Evolutionary conservation across 2,888 invertebrate species (phyloP).

Genomic region (Nebria salina): DNA sequence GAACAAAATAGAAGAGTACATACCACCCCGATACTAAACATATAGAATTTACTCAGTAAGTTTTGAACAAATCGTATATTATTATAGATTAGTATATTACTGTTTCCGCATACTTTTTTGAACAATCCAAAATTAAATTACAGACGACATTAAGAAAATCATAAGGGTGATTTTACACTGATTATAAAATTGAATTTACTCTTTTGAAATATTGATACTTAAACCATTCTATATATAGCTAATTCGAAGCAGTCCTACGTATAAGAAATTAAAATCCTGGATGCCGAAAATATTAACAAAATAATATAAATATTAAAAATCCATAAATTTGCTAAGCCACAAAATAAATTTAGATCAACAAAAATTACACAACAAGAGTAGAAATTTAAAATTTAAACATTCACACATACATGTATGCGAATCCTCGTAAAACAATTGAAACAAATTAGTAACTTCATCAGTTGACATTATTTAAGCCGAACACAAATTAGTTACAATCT

Average conservation of each 20-base stretch:
- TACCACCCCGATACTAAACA: background rate
- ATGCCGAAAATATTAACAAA: too few species aligned
- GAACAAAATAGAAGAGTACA: background rate
- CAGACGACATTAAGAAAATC: background rate
- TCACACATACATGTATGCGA: background rate
- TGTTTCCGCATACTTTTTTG: background rate
- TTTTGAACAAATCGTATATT: background rate
- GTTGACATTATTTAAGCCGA: slow-evolving; percentile 34
- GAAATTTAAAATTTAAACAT: background rate
- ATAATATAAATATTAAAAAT: background rate
- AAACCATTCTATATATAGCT: background rate
- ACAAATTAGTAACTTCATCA: slow-evolving; percentile 42
- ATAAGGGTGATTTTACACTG: background rate
- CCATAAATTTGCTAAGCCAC: background rate
- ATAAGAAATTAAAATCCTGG: too few species aligned
- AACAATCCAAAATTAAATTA: background rate
- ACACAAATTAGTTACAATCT: slow-evolving; percentile 14
- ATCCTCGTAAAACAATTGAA: slow-evolving; percentile 34
- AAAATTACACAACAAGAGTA: slow-evolving; percentile 16
- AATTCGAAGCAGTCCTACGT: too few species aligned
- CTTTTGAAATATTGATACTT: too few species aligned
- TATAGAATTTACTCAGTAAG: background rate
- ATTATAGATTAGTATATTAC: background rate
- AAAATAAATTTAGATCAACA: background rate
- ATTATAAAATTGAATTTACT: background rate